Conservation (phyloP, 2,797 vertebrate species). For the Catostomus latipinnis region DNA sequence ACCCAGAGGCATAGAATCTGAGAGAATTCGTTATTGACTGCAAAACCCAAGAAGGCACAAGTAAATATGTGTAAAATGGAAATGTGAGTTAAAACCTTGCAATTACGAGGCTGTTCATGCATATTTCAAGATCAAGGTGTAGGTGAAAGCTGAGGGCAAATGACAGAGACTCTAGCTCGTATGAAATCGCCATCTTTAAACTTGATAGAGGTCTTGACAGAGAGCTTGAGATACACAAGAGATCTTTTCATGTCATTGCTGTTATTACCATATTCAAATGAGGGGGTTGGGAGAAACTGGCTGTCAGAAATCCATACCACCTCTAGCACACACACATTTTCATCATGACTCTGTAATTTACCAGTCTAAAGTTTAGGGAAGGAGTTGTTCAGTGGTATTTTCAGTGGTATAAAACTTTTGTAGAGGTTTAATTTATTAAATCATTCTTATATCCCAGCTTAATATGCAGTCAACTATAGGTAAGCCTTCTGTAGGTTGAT, state of each 20-base stretch:
- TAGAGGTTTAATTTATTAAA: too few relatives aligned
- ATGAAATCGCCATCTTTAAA: conserved; percentile 10
- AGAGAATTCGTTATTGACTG: conserved; percentile 42
- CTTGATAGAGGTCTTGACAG: conserved; percentile 41
- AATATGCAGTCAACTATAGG: too few relatives aligned
- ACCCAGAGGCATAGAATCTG: conserved; percentile 24
- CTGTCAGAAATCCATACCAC: conserved; percentile 56
- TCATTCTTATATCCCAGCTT: too few relatives aligned
- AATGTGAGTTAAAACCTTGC: conserved; percentile 65
- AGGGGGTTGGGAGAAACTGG: conserved; percentile 46
- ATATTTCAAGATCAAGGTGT: conserved; percentile 68
- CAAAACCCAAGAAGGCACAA: conserved; percentile 40
- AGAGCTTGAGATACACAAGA: conserved; percentile 56
- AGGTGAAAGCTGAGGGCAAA: conserved; percentile 27
- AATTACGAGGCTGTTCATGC: conserved; percentile 74
- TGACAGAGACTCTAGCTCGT: neutral
- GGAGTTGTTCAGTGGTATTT: neutral
- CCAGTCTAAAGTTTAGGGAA: neutral
- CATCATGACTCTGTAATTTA: neutral
- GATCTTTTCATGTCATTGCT: conserved; percentile 63
- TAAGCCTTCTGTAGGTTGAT: too few relatives aligned
- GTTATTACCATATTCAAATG: conserved; percentile 54
- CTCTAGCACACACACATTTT: conserved; percentile 1
- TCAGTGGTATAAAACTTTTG: too few relatives aligned
- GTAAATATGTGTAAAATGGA: conserved; percentile 80